Percentiles rank a stretch among this genome's conserved stretches.
Evolutionary conservation across 2,113 vertebrate genomes (phyloP).

Genomic region (Rhabdomys dilectus): DNA sequence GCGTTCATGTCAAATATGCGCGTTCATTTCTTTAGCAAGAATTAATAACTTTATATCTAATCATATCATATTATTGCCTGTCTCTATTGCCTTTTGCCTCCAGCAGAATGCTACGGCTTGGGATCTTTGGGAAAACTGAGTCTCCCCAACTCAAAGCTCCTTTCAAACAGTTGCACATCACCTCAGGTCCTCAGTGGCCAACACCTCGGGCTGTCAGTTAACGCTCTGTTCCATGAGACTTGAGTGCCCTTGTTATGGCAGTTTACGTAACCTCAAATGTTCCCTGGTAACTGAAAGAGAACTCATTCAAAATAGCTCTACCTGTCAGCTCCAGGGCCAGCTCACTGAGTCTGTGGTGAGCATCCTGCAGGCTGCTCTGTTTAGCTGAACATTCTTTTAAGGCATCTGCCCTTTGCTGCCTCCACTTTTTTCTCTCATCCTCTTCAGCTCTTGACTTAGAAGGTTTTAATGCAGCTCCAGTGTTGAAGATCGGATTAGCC

Average conservation of each 20-base stretch:
- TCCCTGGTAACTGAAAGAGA: conserved; percentile 82
- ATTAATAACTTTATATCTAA: conserved; percentile 4
- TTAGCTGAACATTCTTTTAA: not conserved
- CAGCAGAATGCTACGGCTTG: conserved; percentile 58
- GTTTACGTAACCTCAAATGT: conserved; percentile 81
- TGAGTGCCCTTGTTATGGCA: conserved; percentile 82
- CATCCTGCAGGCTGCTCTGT: not conserved
- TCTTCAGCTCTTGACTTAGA: conserved; percentile 12
- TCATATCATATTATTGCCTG: conserved; percentile 17
- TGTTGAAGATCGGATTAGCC: conserved; percentile 24
- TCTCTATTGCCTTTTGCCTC: not conserved
- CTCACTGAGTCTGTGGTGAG: conserved; percentile 68
- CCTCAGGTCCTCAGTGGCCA: conserved; percentile 68
- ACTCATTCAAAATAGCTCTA: conserved; percentile 81
- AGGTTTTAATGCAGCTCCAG: not conserved
- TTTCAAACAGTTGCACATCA: conserved; percentile 56
- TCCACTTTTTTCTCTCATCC: not conserved
- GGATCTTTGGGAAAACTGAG: conserved; percentile 69
- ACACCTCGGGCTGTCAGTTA: conserved; percentile 57
- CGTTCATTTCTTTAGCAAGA: conserved; percentile 28
- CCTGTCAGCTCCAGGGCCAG: conserved; percentile 79
- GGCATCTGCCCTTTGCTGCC: not conserved
- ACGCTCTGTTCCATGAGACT: conserved; percentile 82
- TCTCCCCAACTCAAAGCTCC: conserved; percentile 62
- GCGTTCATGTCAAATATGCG: not conserved